Evolutionary conservation across 2,888 invertebrate species (phyloP).

Genomic region (Amphipyra tragopoginis): DNA sequence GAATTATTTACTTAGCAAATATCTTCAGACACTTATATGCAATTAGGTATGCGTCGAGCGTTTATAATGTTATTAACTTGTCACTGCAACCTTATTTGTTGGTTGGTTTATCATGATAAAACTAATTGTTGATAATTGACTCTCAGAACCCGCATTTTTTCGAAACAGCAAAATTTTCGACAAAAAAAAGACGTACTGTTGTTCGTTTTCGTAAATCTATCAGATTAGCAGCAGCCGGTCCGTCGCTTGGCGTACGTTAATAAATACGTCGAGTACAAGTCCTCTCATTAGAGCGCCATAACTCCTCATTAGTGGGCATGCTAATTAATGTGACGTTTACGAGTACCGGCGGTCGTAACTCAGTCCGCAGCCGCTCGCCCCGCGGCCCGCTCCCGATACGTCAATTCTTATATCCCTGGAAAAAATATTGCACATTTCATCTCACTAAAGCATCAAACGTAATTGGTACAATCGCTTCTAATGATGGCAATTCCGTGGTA

Average conservation of each 20-base stretch:
- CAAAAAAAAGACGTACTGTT: slow-evolving; percentile 11
- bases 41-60: slow-evolving; percentile 35
- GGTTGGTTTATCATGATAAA: slow-evolving; percentile 43
- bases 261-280: slow-evolving; percentile 80
- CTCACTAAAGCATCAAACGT: slow-evolving; percentile 53
- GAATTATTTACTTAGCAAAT: slow-evolving; percentile 28
- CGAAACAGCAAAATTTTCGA: slow-evolving; percentile 11
- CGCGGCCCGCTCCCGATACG: slow-evolving; percentile 53
- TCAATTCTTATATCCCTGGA: slow-evolving; percentile 56
- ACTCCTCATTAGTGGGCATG: slow-evolving; percentile 89
- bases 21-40: slow-evolving; percentile 25
- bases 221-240: slow-evolving; percentile 60
- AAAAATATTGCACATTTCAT: slow-evolving; percentile 48
- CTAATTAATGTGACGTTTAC: slow-evolving; percentile 89
- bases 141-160: slow-evolving; percentile 21
- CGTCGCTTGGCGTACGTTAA: slow-evolving; percentile 51
- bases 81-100: slow-evolving; percentile 32
- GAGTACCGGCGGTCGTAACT: slow-evolving; percentile 78
- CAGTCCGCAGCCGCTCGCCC: slow-evolving; percentile 52
- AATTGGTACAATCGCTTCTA: slow-evolving; percentile 54
- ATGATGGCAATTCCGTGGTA: slow-evolving; percentile 19
- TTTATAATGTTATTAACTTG: slow-evolving; percentile 50
- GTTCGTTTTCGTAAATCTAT: slow-evolving; percentile 61
- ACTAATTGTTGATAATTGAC: slow-evolving; percentile 27
- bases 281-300: slow-evolving; percentile 88